Evolutionary conservation across 2,888 invertebrate genomes (phyloP).

Genomic region (Lamellibrachia columna): DNA sequence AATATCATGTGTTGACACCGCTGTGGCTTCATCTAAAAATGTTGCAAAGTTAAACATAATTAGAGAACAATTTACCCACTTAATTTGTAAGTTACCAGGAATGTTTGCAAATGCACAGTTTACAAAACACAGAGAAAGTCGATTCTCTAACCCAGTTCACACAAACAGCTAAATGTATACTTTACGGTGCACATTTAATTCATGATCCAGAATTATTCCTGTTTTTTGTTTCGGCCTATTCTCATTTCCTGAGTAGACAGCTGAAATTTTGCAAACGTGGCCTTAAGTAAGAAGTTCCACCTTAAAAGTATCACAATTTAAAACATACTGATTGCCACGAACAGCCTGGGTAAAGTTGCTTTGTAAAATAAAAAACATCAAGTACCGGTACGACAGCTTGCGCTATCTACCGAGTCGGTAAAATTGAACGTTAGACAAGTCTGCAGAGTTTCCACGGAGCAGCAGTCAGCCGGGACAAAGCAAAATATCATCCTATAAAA

Average conservation of each 20-base stretch:
- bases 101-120: slow-evolving; percentile 13
- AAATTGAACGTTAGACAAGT: not conserved
- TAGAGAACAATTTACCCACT: not conserved
- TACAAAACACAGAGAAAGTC: not conserved
- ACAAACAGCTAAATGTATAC: not conserved
- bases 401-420: not conserved
- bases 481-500: slow-evolving; percentile 1
- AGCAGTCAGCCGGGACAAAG: not conserved
- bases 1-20: not conserved
- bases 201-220: not conserved
- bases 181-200: not conserved
- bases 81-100: not conserved
- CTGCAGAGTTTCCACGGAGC: not conserved
- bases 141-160: not conserved
- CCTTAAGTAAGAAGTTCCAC: not conserved
- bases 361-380: not conserved
- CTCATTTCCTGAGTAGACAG: not conserved
- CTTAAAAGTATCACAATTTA: not conserved
- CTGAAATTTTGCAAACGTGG: not conserved
- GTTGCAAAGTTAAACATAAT: not conserved
- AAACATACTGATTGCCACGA: not conserved
- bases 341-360: not conserved
- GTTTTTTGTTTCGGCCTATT: not conserved
- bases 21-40: not conserved
- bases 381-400: not conserved